A percentile compares a stretch with the other conserved stretches of the same genome.
Conservation (phyloP, 2,888 invertebrate species). For the Amphipyra tragopoginis region DNA sequence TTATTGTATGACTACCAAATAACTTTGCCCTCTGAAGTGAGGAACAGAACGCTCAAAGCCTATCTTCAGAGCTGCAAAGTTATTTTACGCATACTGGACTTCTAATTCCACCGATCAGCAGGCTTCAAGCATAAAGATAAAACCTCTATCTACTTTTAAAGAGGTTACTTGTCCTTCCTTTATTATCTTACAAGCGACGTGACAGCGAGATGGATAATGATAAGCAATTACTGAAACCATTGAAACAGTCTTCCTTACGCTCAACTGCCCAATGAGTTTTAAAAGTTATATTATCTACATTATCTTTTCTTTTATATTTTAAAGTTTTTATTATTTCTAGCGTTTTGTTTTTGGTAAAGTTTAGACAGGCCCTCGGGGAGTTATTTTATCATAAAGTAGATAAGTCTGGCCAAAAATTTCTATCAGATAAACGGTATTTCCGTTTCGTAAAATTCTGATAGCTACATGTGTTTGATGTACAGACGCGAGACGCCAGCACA, state of each 20-base stretch:
- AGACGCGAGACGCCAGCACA: no score
- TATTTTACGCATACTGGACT: no score
- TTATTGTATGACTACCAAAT: no score
- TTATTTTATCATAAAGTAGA: slow-evolving; percentile 2
- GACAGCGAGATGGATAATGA: slow-evolving; percentile 17
- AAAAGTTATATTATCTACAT: slow-evolving; percentile 25
- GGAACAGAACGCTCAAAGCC: no score
- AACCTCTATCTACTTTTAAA: neutral
- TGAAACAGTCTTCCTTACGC: slow-evolving; percentile 18
- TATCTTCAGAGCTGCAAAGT: no score
- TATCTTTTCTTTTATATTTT: slow-evolving; percentile 25
- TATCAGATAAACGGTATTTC: neutral
- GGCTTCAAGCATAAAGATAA: neutral
- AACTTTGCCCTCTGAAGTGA: no score
- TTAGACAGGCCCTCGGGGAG: slow-evolving; percentile 6
- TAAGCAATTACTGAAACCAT: slow-evolving; percentile 26
- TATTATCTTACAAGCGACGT: slow-evolving; percentile 5
- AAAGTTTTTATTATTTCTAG: slow-evolving; percentile 25
- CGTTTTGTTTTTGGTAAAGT: slow-evolving; percentile 14
- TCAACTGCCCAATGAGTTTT: slow-evolving; percentile 17
- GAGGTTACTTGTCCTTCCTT: slow-evolving; percentile 12
- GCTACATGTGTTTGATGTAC: neutral
- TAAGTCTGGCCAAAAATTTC: neutral
- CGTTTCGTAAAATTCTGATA: neutral
- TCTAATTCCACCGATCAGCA: neutral